Evolutionary conservation across 2,888 invertebrate genomes (phyloP).

Genomic region (Amorpha juglandis): DNA sequence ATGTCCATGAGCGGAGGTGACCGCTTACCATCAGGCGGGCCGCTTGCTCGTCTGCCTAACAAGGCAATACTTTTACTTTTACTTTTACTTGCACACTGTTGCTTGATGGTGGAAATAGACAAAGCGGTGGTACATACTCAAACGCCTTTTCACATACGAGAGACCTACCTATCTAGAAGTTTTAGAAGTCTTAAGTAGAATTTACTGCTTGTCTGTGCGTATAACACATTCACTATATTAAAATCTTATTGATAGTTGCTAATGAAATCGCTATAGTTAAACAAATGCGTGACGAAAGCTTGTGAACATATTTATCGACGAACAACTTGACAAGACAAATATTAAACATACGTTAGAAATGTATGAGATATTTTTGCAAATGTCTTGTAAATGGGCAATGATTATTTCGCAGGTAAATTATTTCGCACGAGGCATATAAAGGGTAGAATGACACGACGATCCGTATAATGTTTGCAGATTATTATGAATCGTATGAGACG

Average conservation of each 20-base stretch:
- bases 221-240: too few species aligned
- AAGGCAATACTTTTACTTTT: too few species aligned
- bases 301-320: not conserved
- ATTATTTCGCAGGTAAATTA: constrained; percentile 8
- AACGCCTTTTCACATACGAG: too few species aligned
- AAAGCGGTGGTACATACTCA: too few species aligned
- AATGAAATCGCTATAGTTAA: not conserved
- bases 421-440: not conserved
- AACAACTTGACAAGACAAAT: constrained; percentile 19
- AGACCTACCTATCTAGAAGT: too few species aligned
- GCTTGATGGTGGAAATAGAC: too few species aligned
- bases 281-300: not conserved
- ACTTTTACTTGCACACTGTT: too few species aligned
- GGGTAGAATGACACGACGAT: constrained; percentile 5
- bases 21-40: too few species aligned
- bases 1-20: too few species aligned
- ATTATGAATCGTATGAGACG: constrained; percentile 10
- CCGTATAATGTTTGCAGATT: constrained; percentile 11
- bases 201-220: not conserved
- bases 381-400: not conserved
- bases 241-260: not conserved
- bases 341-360: not conserved
- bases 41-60: too few species aligned
- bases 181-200: too few species aligned
- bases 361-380: not conserved